Evolutionary conservation across 2,797 vertebrate genomes (phyloP).

Genomic region (Periophthalmus magnuspinnatus): DNA sequence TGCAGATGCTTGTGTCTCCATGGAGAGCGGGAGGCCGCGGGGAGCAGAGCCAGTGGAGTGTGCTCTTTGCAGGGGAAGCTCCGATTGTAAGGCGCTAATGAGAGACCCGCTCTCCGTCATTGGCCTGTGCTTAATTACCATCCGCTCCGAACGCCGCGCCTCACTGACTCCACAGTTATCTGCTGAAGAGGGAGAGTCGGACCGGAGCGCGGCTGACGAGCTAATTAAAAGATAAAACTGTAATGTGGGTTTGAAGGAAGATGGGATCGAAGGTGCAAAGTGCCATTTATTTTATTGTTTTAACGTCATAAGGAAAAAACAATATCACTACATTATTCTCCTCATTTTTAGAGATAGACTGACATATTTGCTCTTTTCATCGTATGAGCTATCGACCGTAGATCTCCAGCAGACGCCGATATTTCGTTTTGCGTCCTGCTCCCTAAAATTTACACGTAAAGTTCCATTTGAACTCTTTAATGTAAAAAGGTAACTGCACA

Average conservation of each 20-base stretch:
- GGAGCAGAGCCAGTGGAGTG: slow-evolving; percentile 69
- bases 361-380: no score
- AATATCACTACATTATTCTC: no score
- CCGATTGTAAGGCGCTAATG: slow-evolving; percentile 77
- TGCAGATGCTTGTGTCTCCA: slow-evolving; percentile 41
- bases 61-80: slow-evolving; percentile 56
- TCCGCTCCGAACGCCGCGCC: slow-evolving; percentile 68
- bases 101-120: slow-evolving; percentile 76
- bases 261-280: slow-evolving; percentile 53
- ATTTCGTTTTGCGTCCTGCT: no score
- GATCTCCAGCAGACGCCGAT: no score
- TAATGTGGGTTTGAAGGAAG: slow-evolving; percentile 57
- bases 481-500: no score
- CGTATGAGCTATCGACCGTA: no score
- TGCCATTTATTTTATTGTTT: background rate
- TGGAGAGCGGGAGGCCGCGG: slow-evolving; percentile 47
- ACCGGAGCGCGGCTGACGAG: slow-evolving; percentile 74
- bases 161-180: slow-evolving; percentile 80
- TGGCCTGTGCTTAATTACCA: slow-evolving; percentile 80
- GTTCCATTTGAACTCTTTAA: no score
- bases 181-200: slow-evolving; percentile 72
- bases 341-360: no score
- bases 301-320: background rate
- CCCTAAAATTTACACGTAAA: no score
- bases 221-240: slow-evolving; percentile 85